These are phyloP conservation scores for Platerodrilus igneus DNA, from an alignment of 2,888 invertebrate species.

Conservation along the genomic window DNA sequence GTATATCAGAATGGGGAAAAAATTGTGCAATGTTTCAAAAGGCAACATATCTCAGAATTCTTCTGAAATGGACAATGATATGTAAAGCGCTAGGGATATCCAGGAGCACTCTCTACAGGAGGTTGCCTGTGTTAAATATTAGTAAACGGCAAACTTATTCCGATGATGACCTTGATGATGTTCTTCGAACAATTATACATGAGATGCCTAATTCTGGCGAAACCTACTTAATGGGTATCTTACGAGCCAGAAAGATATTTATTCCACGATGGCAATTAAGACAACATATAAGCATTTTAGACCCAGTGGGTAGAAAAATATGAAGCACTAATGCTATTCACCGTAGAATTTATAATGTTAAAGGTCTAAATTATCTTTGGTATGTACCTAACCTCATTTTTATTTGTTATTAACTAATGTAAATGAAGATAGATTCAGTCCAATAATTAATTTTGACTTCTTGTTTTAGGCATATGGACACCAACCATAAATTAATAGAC, in stretches of 20 bases:
- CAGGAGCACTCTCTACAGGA: too few species aligned
- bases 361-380: constrained; percentile 15
- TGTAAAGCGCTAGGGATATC: too few species aligned
- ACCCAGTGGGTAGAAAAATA: constrained; percentile 8
- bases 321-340: constrained; percentile 2
- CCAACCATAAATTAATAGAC: constrained; percentile 14
- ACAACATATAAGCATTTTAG: constrained; percentile 5
- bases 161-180: constrained; percentile 7
- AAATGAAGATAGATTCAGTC: too few species aligned
- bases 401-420: too few species aligned
- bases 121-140: too few species aligned
- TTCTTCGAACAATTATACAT: constrained; percentile 8
- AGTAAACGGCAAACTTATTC: too few species aligned
- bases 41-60: too few species aligned
- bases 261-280: constrained; percentile 9
- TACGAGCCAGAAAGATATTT: constrained; percentile 6
- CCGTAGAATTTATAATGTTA: constrained; percentile 15
- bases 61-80: too few species aligned
- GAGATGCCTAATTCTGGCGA: constrained; percentile 14
- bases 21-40: too few species aligned
- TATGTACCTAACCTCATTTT: constrained; percentile 5
- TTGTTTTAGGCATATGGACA: constrained; percentile 16
- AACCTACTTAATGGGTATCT: constrained; percentile 9
- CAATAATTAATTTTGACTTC: neutral
- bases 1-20: too few species aligned